Conservation (phyloP, 92 coral and sea anemone species). For the Bergia sp. region DNA sequence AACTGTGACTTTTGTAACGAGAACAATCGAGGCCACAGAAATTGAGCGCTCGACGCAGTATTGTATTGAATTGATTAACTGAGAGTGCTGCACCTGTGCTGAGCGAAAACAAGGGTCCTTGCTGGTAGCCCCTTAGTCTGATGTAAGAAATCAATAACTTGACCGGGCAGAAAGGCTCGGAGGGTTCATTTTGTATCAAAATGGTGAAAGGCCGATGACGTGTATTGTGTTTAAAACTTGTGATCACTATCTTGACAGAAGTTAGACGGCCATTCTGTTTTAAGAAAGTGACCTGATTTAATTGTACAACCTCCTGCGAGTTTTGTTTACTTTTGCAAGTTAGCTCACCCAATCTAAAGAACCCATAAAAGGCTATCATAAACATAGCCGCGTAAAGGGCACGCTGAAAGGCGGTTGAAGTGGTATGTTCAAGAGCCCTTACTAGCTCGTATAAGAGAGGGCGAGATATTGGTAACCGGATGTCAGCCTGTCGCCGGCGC, state of each 20-base stretch:
- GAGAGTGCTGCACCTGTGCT: slow-evolving; percentile 11
- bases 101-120: slow-evolving; percentile 41
- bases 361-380: slow-evolving; percentile 50
- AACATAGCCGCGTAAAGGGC: slow-evolving; percentile 45
- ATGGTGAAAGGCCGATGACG: slow-evolving; percentile 45
- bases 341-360: slow-evolving; percentile 49
- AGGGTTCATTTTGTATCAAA: slow-evolving; percentile 47
- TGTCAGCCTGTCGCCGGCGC: slow-evolving; percentile 49
- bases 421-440: slow-evolving; percentile 37
- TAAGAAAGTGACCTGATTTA: slow-evolving; percentile 53
- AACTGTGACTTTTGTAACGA: slow-evolving; percentile 45
- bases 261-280: slow-evolving; percentile 20
- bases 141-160: slow-evolving; percentile 18
- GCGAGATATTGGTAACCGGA: slow-evolving; percentile 46
- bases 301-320: slow-evolving; percentile 42
- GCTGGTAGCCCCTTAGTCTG: slow-evolving; percentile 33
- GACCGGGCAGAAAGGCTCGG: slow-evolving; percentile 47
- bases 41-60: slow-evolving; percentile 5
- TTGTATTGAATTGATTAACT: slow-evolving; percentile 13
- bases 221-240: slow-evolving; percentile 53
- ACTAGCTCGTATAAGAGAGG: slow-evolving; percentile 43
- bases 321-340: slow-evolving; percentile 39
- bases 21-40: slow-evolving; percentile 46
- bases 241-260: slow-evolving; percentile 53
- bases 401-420: slow-evolving; percentile 48